Percentiles rank a stretch among this genome's conserved stretches.
phyloP scores from a whole-genome alignment of 2,888 invertebrate genomes.

The Euplagia quadripunctaria region DNA sequence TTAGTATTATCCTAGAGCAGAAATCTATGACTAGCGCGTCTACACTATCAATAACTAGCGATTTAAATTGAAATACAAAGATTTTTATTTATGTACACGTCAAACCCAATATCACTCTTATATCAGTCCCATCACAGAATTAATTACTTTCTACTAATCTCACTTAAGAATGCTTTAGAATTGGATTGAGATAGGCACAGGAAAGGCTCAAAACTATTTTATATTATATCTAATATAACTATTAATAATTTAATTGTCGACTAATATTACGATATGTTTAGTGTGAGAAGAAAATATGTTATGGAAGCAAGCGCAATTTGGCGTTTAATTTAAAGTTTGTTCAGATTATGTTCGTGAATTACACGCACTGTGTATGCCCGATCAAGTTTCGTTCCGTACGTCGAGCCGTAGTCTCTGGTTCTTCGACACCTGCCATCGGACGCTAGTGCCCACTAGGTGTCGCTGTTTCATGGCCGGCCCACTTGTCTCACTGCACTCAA shows the following conservation, averaged over 20 bases:
- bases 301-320: slow-evolving; percentile 87
- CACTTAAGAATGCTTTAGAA: slow-evolving; percentile 77
- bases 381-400: slow-evolving; percentile 84
- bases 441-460: slow-evolving; percentile 73
- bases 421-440: slow-evolving; percentile 84
- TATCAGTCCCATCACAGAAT: slow-evolving; percentile 78
- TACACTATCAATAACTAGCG: slow-evolving; percentile 69
- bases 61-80: slow-evolving; percentile 48
- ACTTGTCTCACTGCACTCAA: slow-evolving; percentile 80
- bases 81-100: slow-evolving; percentile 67
- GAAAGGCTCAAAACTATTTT: slow-evolving; percentile 81
- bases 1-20: slow-evolving; percentile 30
- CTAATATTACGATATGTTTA: slow-evolving; percentile 83
- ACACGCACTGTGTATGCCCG: slow-evolving; percentile 54
- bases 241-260: slow-evolving; percentile 66
- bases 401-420: slow-evolving; percentile 84
- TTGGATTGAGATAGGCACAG: slow-evolving; percentile 82
- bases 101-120: slow-evolving; percentile 73
- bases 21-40: slow-evolving; percentile 67
- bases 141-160: slow-evolving; percentile 69
- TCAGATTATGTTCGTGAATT: slow-evolving; percentile 48
- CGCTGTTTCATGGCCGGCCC: slow-evolving; percentile 86
- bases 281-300: slow-evolving; percentile 75
- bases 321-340: slow-evolving; percentile 66
- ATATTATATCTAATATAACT: slow-evolving; percentile 68